Base-by-base conservation (phyloP, 2,113 vertebrate species). In the Lepidothrix coronata region DNA sequence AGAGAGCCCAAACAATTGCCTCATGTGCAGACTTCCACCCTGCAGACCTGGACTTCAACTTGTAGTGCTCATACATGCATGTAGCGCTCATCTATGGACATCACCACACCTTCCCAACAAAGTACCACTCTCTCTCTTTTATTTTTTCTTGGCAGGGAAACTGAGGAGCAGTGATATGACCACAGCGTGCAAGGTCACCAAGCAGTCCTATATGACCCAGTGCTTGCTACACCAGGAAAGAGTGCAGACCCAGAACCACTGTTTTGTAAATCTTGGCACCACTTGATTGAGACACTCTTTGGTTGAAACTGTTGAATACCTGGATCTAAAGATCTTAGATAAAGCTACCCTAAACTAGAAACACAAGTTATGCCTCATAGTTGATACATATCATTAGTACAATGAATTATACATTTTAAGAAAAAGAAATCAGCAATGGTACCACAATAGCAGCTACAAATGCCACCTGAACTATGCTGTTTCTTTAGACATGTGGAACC, bases 1-100 rank as follows among this genome's bases (percentile, higher is more conserved):
- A 84, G 31, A 43, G 4, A 91, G 15, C 27, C 43, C 59, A 95
- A 94, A 77, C 20, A 80, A 67, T 48, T 88, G 76, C n/a, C n/a
- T 88, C 80, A 43, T 81, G 51, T 43, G 30, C 3, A 14, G 67
- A 58, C 23, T 86, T 88, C 39, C 74, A 22, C 28, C 37, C 59
- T 92, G 30, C 43, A 80, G 75, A 62, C 46, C 30, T 55, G 55
- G 16, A 43, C 43, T 89, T 93, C 52, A 52, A 6, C 14, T 91
- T 9, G 3, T 31, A 39, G 15, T 57, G 30, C 30, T 93, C 43
- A 28, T 77, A 11, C 23, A 88, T 52, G 49, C 49, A 27, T 27
- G 25, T 15, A 52, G 14, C 27, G 51, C 51, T 11, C 18, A 51
- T 66, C 46, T 55, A 7, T 2, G 1, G 44, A 37, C 1, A 0